Evolutionary conservation across 1,140 invertebrate species (phyloP).

Genomic region (Phortica variegata): DNA sequence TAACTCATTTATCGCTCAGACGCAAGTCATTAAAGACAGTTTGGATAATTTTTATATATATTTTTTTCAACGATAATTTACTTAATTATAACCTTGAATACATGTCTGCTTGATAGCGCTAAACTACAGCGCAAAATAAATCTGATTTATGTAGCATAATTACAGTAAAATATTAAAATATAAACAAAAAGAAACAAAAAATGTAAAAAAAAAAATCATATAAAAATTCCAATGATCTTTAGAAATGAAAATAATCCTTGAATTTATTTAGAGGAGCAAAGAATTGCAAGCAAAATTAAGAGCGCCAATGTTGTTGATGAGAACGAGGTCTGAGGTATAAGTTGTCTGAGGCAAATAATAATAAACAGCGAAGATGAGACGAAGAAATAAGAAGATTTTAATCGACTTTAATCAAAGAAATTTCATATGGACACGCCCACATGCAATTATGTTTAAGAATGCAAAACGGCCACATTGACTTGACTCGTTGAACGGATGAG

Average conservation of each 20-base stretch:
- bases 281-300: too few relatives aligned
- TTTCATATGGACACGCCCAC: slow-evolving; percentile 54
- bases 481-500: slow-evolving; percentile 23
- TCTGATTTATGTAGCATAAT: slow-evolving; percentile 15
- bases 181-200: neutral
- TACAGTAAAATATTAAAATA: slow-evolving; percentile 3
- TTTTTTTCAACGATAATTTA: too few relatives aligned
- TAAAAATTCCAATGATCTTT: neutral
- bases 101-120: too few relatives aligned
- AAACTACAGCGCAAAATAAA: neutral
- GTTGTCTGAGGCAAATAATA: too few relatives aligned
- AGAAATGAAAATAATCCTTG: slow-evolving; percentile 1
- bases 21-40: too few relatives aligned
- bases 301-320: too few relatives aligned
- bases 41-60: too few relatives aligned
- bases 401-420: slow-evolving; percentile 57
- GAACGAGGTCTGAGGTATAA: too few relatives aligned
- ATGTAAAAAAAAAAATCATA: neutral
- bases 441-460: slow-evolving; percentile 57
- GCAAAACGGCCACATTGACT: slow-evolving; percentile 48
- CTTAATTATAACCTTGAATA: too few relatives aligned
- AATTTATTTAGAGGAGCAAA: neutral
- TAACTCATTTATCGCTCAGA: too few relatives aligned
- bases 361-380: too few relatives aligned
- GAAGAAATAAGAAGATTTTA: slow-evolving; percentile 36